Base-by-base conservation (phyloP, 1,140 invertebrate genomes). In the Wiebesia pumilae region DNA sequence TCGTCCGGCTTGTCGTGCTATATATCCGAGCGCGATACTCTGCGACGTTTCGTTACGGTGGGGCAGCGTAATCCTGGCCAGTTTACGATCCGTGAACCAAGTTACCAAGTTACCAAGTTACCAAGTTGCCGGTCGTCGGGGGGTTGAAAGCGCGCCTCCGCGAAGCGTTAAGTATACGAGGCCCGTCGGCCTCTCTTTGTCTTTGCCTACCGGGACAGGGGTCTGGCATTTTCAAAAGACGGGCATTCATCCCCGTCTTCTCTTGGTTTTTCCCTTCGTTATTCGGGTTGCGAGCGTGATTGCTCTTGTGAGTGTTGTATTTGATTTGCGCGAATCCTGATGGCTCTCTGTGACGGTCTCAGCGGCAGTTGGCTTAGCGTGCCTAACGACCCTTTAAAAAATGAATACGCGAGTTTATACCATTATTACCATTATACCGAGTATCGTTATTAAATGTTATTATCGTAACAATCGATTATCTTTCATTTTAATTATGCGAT, bases 71-170 rank as follows among this genome's bases (percentile, higher is more conserved):
- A 67, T 77, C 82, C 73, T 12, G 73, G 4, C 24, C 77, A n/a
- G 58, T 84, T 84, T 77, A 84, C 73, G 83, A 84, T 78, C 71
- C 47, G 47, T 24, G 47, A 24, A 43, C 47, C 69, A 75, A 54
- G 54, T 65, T 83, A 24, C 80, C 65, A n/a, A 27, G 35, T 77
- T 14, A 14, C 14, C 6, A 47, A 14, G 43, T 47, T 47, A 7
- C 3, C 19, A 16, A 4, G 7, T 10, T 62, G 3, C 58, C 27
- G 3, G 58, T 54, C 51, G 51, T 54, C 14, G 9, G 43, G 43
- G 43, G 43, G 43, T 47, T 47, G 43, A 12, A 47, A 47, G 12
- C 4, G 12, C 43, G 51, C 3, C 12, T 58, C 54, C 19, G 12
- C 10, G 54, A 21, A 21, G 19, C 54, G 3, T 58, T 58, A 58